Percentiles rank a stretch among this genome's conserved stretches.
phyloP scores from a whole-genome alignment of 1,140 invertebrate genomes.

The Octopus sinensis region DNA sequence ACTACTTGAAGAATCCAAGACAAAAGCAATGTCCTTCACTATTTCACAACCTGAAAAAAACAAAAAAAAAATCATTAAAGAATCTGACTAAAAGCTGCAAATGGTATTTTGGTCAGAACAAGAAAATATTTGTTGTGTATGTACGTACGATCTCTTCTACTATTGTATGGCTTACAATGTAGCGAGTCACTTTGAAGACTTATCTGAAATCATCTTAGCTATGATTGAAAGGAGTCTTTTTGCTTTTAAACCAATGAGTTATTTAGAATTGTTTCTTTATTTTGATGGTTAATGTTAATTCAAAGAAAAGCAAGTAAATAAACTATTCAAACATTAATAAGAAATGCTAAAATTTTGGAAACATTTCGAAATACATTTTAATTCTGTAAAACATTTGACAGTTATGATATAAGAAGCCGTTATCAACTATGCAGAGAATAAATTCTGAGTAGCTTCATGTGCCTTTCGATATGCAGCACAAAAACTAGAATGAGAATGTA shows the following conservation, averaged over 20 bases:
- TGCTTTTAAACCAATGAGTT: neutral
- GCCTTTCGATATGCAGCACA: no score
- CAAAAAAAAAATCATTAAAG: slow-evolving; percentile 7
- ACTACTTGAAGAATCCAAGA: slow-evolving; percentile 46
- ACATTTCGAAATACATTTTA: no score
- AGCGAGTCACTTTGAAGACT: neutral
- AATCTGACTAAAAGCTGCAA: neutral
- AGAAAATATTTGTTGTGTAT: neutral
- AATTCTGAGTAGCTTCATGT: no score
- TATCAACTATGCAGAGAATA: no score
- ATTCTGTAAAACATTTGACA: no score
- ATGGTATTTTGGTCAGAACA: neutral
- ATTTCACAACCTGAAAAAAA: slow-evolving; percentile 36
- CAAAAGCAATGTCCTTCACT: slow-evolving; percentile 44
- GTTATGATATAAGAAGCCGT: no score
- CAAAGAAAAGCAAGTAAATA: no score
- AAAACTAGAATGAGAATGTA: no score
- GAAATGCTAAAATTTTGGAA: no score
- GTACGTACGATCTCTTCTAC: neutral
- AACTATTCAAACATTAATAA: no score
- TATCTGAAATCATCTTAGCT: neutral
- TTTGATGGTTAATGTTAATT: no score
- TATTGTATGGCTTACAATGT: neutral
- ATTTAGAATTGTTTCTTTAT: no score
- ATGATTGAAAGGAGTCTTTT: neutral